Percentiles rank a stretch among this genome's conserved stretches.
Evolutionary conservation across 2,113 vertebrate species (phyloP).

Genomic region (Chrysemys picta): DNA sequence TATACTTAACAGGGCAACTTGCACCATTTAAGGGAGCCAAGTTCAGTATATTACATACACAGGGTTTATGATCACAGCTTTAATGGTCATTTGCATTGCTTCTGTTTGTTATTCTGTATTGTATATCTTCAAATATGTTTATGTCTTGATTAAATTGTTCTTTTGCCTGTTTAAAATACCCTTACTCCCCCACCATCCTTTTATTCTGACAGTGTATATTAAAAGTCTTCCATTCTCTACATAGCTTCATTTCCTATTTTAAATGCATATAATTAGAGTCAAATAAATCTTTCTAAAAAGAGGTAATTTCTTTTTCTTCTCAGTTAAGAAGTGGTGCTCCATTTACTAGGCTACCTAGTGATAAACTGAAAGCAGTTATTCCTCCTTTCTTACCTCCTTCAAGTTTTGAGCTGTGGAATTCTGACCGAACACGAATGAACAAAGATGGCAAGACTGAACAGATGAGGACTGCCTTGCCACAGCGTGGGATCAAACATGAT

Average conservation of each 20-base stretch:
- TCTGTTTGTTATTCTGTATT: not conserved
- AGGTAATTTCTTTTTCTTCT: constrained; percentile 34
- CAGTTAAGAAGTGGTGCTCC: constrained; percentile 91
- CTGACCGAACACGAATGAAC: constrained; percentile 84
- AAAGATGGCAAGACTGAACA: constrained; percentile 86
- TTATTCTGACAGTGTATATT: not conserved
- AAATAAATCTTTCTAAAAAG: not conserved
- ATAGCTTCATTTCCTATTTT: not conserved
- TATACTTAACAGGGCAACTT: not conserved
- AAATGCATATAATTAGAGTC: not conserved
- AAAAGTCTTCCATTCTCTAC: not conserved
- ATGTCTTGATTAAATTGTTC: not conserved
- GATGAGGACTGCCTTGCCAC: constrained; percentile 84
- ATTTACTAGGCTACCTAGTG: constrained; percentile 91
- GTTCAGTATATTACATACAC: not conserved
- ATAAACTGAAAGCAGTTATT: constrained; percentile 97
- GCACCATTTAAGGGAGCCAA: not conserved
- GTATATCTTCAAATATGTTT: not conserved
- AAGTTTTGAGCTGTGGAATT: constrained; percentile 96
- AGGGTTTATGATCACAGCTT: fast-evolving
- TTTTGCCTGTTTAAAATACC: not conserved
- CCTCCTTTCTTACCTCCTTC: constrained; percentile 97
- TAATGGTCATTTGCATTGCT: not conserved
- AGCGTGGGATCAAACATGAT: constrained; percentile 82
- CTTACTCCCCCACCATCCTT: not conserved